Percentiles rank a stretch among this genome's conserved stretches.
phyloP scores from a whole-genome alignment of 2,888 invertebrate genomes.

The Nysson spinosus region DNA sequence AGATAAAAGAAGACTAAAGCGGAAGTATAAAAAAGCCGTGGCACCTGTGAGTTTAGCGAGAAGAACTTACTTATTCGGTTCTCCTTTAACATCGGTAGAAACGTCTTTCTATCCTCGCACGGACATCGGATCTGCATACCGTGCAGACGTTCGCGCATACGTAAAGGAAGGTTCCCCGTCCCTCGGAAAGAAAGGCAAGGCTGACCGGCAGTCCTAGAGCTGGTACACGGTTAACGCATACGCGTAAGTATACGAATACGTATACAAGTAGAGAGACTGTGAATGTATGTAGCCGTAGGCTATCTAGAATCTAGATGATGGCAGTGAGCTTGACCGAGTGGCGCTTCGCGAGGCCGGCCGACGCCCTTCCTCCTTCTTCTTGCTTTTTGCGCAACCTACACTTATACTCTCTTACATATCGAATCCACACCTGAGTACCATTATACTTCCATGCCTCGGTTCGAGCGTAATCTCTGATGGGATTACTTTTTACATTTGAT shows the following conservation, averaged over 20 bases:
- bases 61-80: background rate
- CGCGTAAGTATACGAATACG: too few relatives aligned
- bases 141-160: slow-evolving; percentile 28
- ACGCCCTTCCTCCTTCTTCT: slow-evolving; percentile 70
- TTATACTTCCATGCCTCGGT: slow-evolving; percentile 41
- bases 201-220: slow-evolving; percentile 61
- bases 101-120: slow-evolving; percentile 1
- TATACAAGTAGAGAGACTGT: background rate
- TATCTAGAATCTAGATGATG: slow-evolving; percentile 66
- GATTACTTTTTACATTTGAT: slow-evolving; percentile 42
- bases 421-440: slow-evolving; percentile 50
- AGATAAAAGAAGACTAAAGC: background rate
- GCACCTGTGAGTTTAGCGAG: background rate
- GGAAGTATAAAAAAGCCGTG: background rate
- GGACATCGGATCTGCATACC: slow-evolving; percentile 39
- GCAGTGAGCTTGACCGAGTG: slow-evolving; percentile 75
- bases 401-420: slow-evolving; percentile 35
- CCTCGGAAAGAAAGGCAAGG: slow-evolving; percentile 54
- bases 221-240: slow-evolving; percentile 13
- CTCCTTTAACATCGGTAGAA: slow-evolving; percentile 1
- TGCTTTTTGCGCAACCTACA: slow-evolving; percentile 64
- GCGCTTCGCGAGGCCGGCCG: slow-evolving; percentile 76
- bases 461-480: slow-evolving; percentile 35
- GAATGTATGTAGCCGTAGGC: slow-evolving; percentile 33
- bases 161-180: slow-evolving; percentile 19